Base-by-base conservation (phyloP, 2,797 vertebrate species). In the Remorina albescens region DNA sequence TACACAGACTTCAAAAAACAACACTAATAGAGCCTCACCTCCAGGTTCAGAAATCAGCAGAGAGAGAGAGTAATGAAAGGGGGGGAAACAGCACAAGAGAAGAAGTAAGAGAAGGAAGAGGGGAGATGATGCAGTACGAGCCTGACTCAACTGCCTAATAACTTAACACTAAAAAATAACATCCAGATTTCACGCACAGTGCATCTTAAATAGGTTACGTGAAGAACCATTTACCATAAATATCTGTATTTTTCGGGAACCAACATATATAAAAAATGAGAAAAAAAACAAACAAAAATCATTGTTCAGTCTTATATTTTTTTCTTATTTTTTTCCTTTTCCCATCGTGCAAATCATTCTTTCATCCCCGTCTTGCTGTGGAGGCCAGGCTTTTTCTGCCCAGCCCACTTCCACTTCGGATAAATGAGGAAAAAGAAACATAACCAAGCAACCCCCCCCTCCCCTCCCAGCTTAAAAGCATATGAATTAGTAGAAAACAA, bases 1-100 rank as follows among this genome's bases (percentile, higher is more conserved):
- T 93, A 95, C 93, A 92, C 91, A 95, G 93, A 94, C 93, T 91
- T 92, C 93, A 94, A 94, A 93, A 93, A 95, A 95, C 94, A 93
- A 93, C 94, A 95, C 90, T 89, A 86, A 94, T 72, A 90, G 91
- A 89, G 85, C 92, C 91, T 94, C 90, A 92, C 88, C 92, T 93
- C 92, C 91, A 91, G 91, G 88, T 91, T 86, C 74, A 90, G 91
- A 90, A 87, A 91, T 90, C 81, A 51, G 91, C 83, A 87, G 90
- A 89, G 88, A 84, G 76, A 47, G 65, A 55, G 62, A 37, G 64
- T 41, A 36, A 26, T 26, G 44, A 60, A 34, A 41, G 65, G 46
- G 53, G 57, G 78, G 84, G 68, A 62, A 84, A 91, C 86, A 91
- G 90, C 88, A 93, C 92, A 81, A 87, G 87, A 88, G 87, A 88